phyloP scores from a whole-genome alignment of 2,113 vertebrate genomes.

The Pluvialis apricaria region DNA sequence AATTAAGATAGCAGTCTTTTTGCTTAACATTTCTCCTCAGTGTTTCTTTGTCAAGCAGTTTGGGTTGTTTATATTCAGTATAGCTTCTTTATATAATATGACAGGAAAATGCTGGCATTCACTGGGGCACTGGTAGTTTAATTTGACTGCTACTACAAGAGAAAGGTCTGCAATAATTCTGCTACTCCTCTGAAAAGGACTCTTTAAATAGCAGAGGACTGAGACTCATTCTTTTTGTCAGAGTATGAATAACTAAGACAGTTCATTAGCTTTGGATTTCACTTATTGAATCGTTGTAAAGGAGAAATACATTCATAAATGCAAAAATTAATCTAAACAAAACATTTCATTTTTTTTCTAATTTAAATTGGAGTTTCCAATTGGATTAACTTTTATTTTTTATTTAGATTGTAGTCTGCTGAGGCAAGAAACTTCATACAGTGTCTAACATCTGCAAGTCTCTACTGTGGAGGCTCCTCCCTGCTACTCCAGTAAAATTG shows the following conservation, averaged over 20 bases:
- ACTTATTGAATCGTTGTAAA: neutral
- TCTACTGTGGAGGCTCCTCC: neutral
- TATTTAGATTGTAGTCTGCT: neutral
- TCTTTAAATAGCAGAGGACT: neutral
- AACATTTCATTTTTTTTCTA: neutral
- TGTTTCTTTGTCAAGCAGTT: neutral
- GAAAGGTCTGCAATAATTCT: neutral
- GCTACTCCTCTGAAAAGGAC: neutral
- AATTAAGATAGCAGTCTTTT: constrained; percentile 40
- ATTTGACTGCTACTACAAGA: neutral
- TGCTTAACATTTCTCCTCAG: neutral
- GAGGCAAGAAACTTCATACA: neutral
- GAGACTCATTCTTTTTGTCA: neutral
- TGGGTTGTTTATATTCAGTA: neutral
- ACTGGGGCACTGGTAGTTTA: neutral
- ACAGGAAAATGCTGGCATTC: neutral
- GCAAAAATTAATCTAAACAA: neutral
- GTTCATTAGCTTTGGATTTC: neutral
- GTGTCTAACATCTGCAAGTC: neutral
- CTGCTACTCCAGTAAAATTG: neutral
- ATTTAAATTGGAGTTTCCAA: neutral
- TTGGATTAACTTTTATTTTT: neutral
- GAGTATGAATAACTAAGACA: neutral
- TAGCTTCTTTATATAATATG: neutral
- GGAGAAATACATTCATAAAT: neutral